Percentiles rank a stretch among this genome's conserved stretches.
These are phyloP conservation scores for Dorcus parallelipipedus DNA, from an alignment of 2,888 invertebrate genomes.

Conservation along the genomic window DNA sequence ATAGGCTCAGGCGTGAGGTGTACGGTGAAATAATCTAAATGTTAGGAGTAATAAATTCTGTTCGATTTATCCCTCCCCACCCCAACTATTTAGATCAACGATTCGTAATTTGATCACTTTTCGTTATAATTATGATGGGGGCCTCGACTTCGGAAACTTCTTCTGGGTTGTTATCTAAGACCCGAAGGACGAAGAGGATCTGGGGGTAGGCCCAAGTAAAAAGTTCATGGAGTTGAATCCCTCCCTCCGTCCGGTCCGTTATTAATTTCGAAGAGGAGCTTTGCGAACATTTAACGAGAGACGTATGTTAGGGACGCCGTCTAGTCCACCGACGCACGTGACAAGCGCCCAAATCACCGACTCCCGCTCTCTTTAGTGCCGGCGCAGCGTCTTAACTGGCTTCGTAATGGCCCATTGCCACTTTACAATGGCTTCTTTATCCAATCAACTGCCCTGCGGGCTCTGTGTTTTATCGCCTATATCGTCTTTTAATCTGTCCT, in stretches of 20 bases:
- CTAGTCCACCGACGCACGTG: slow-evolving; percentile 1
- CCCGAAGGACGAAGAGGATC: too few species aligned
- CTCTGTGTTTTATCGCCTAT: slow-evolving; percentile 27
- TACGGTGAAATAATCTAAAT: too few species aligned
- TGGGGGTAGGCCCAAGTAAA: too few species aligned
- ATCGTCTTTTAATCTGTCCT: slow-evolving; percentile 32
- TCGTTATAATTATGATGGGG: too few species aligned
- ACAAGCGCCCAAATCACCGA: neutral
- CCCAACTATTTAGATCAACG: too few species aligned
- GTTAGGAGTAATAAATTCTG: too few species aligned
- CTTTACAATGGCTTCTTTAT: slow-evolving; percentile 39
- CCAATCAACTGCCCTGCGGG: slow-evolving; percentile 35
- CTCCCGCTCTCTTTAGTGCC: neutral
- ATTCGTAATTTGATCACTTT: too few species aligned
- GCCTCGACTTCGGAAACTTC: too few species aligned
- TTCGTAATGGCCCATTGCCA: slow-evolving; percentile 36
- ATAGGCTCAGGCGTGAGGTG: too few species aligned
- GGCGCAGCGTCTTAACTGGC: slow-evolving; percentile 28
- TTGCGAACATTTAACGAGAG: neutral
- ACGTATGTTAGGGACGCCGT: neutral
- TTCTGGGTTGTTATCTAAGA: too few species aligned
- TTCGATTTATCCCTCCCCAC: too few species aligned
- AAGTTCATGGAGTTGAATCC: too few species aligned
- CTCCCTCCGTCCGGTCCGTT: neutral
- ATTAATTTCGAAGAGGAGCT: neutral